Evolutionary conservation across 2,888 invertebrate genomes (phyloP).

Genomic region (Periphyllus acericola): DNA sequence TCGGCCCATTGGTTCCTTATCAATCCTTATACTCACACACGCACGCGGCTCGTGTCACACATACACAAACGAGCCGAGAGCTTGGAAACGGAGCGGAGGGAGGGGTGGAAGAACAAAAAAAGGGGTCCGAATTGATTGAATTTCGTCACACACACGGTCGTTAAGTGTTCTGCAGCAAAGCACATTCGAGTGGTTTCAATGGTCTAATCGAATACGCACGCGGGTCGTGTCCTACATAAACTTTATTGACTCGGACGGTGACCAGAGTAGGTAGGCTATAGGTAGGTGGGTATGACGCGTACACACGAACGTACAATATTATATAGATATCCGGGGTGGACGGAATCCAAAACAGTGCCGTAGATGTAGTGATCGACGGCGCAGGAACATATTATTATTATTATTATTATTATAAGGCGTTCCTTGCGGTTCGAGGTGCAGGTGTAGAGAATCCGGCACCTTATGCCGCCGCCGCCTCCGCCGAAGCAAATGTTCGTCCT

Average conservation of each 20-base stretch:
- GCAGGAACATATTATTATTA: too few species aligned
- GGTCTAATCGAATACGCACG: slow-evolving; percentile 25
- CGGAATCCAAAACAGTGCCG: slow-evolving; percentile 20
- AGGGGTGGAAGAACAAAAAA: not conserved
- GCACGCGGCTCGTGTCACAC: not conserved
- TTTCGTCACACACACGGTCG: slow-evolving; percentile 49
- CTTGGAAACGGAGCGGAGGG: not conserved
- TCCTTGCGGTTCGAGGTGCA: not conserved
- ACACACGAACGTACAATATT: not conserved
- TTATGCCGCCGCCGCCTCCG: not conserved
- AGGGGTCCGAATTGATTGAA: slow-evolving; percentile 45
- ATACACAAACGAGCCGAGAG: not conserved
- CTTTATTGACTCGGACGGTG: slow-evolving; percentile 31
- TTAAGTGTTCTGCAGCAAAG: slow-evolving; percentile 54
- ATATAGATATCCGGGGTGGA: not conserved
- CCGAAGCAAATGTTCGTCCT: not conserved
- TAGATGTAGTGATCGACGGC: not conserved
- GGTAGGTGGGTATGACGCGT: not conserved
- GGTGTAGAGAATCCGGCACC: too few species aligned
- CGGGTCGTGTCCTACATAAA: slow-evolving; percentile 46
- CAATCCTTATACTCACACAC: not conserved
- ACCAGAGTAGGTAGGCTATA: not conserved
- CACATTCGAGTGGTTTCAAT: slow-evolving; percentile 49
- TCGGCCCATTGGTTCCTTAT: slow-evolving; percentile 28
- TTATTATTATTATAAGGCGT: not conserved